phyloP scores from a whole-genome alignment of 1,140 invertebrate genomes.

The Spodoptera frugiperda region DNA sequence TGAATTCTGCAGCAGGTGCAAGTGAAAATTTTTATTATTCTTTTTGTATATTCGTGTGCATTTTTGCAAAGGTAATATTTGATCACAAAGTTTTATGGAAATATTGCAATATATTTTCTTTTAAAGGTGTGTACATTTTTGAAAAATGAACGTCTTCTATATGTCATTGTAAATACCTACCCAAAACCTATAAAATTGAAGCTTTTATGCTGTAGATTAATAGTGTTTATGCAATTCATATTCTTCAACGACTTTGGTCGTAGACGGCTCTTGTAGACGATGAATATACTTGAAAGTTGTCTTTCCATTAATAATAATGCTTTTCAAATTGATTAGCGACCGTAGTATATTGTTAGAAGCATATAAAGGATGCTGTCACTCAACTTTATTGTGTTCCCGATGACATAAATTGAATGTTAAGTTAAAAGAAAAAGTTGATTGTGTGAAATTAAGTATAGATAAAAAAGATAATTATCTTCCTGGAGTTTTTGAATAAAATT shows the following conservation, averaged over 20 bases:
- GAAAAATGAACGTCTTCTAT: no score
- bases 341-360: background rate
- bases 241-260: no score
- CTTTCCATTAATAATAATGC: no score
- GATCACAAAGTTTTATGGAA: background rate
- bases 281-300: no score
- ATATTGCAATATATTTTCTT: no score
- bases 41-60: conserved; percentile 16
- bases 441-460: conserved; percentile 18
- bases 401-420: conserved; percentile 1
- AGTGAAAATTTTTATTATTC: conserved; percentile 13
- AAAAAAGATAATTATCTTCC: background rate
- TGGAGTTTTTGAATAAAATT: no score
- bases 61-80: conserved; percentile 12
- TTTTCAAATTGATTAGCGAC: background rate
- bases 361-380: background rate
- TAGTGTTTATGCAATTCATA: no score
- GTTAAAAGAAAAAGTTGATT: conserved; percentile 20
- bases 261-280: no score
- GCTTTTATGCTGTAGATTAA: no score
- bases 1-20: conserved; percentile 17
- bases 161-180: no score
- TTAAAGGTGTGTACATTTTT: no score
- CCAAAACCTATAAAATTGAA: no score
- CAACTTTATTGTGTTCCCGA: background rate